Evolutionary conservation across 1,140 invertebrate species (phyloP), one percentile per base, ranked within the genome.

Genomic region (Drosophila ficusphila): DNA sequence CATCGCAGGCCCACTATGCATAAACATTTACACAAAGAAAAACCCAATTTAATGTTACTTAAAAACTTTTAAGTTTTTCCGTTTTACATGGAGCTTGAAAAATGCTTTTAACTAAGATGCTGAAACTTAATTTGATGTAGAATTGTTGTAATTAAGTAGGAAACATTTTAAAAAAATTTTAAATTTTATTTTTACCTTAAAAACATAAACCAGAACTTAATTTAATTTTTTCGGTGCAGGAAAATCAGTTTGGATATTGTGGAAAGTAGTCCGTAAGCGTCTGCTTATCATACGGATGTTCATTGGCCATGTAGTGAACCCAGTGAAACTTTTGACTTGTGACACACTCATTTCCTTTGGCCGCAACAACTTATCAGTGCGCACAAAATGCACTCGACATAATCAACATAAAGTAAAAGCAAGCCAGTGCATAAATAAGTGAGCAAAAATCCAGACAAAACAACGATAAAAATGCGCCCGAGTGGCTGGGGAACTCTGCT

Each of bases 381-480:
- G 44, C 34, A 25, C 57, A 58, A 68, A 69, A 78, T 83, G 79
- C 79, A 70, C 62, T 74, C 12, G 27, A 31, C 31, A 29, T 58
- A 74, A 54, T 54, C 64, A 4, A 18, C n/a, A 16, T 34, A 27
- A 34, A 52, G 2, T 47, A 42, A 19, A 19, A 25, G 11, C 18
- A 36, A 34, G 3, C 11, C 19, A 18, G 54, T 39, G 60, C 25
- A 62, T 78, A 25, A 61, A 65, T 74, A 49, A 61, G 71, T 34
- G 19, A 38, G 36, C 27, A 11, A 34, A 52, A 48, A 42, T n/a
- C n/a, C 51, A 38, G 18, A 51, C 51, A 33, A 34, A 62, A 48
- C 7, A 46, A 39, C 25, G 18, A 76, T 69, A 58, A 73, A 41
- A 51, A 85, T 86, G 79, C 76, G 54, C 16, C n/a, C 36, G 14